These are phyloP conservation scores for Lagria hirta DNA, from an alignment of 2,888 invertebrate genomes.

Conservation along the genomic window DNA sequence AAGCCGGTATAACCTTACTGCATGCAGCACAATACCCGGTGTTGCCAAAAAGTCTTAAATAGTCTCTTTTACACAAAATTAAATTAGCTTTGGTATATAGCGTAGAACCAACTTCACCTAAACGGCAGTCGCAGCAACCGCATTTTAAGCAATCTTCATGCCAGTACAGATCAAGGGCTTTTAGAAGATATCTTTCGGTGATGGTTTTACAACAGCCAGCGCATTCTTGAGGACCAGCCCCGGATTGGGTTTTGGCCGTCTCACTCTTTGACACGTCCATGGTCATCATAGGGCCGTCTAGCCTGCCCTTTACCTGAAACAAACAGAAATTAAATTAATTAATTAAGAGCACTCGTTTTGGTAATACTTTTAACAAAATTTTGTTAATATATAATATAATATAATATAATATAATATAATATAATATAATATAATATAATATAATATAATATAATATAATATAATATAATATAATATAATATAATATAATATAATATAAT, in stretches of 20 bases:
- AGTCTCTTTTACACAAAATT: slow-evolving; percentile 93
- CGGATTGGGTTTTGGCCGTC: slow-evolving; percentile 53
- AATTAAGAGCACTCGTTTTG: no score
- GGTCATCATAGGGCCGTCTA: slow-evolving; percentile 69
- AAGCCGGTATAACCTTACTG: slow-evolving; percentile 96
- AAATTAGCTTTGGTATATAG: slow-evolving; percentile 94
- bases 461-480: no score
- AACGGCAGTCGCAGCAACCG: slow-evolving; percentile 94
- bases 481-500: no score
- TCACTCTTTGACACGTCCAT: slow-evolving; percentile 86
- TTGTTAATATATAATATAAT: no score
- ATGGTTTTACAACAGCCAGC: slow-evolving; percentile 94
- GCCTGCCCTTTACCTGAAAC: slow-evolving; percentile 50
- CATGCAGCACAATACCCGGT: slow-evolving; percentile 97
- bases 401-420: no score
- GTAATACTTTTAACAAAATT: no score
- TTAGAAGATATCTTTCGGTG: slow-evolving; percentile 85
- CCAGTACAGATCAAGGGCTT: slow-evolving; percentile 93
- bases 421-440: no score
- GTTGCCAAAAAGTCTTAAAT: slow-evolving; percentile 93
- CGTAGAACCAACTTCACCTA: slow-evolving; percentile 95
- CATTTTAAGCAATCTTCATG: slow-evolving; percentile 98
- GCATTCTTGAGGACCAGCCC: slow-evolving; percentile 71
- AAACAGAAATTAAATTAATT: no score
- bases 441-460: no score